phyloP scores from a whole-genome alignment of 2,797 vertebrate genomes.

The Malurus splendens region DNA sequence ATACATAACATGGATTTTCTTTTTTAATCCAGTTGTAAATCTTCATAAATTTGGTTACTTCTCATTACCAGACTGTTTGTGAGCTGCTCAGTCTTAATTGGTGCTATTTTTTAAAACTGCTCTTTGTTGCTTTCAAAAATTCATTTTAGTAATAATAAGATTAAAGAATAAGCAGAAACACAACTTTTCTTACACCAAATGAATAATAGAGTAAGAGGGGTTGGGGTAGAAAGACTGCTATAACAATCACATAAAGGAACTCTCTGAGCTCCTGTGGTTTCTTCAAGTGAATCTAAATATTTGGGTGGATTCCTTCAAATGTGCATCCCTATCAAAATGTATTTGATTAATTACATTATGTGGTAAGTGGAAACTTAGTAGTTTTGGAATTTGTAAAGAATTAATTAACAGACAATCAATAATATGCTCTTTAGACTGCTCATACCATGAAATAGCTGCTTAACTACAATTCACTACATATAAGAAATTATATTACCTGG shows the following conservation, averaged over 20 bases:
- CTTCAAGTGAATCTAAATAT: background rate
- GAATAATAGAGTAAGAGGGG: background rate
- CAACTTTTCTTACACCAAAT: background rate
- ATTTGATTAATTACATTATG: background rate
- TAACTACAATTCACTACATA: background rate
- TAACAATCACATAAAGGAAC: background rate
- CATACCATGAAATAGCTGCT: background rate
- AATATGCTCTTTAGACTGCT: background rate
- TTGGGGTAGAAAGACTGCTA: background rate
- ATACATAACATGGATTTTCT: background rate
- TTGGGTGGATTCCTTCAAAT: background rate
- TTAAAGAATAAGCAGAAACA: background rate
- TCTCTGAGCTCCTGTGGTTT: background rate
- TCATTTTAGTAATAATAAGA: background rate
- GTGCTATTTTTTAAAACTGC: background rate
- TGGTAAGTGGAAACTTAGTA: background rate
- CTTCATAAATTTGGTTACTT: background rate
- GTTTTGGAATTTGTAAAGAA: background rate
- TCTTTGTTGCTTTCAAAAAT: background rate
- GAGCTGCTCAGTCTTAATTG: background rate
- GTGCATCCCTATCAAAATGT: background rate
- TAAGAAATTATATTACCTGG: constrained; percentile 82
- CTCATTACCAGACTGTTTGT: background rate
- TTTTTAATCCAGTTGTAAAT: background rate
- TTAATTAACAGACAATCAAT: background rate